Evolutionary conservation across 2,113 vertebrate species (phyloP).

Genomic region (Passer domesticus): DNA sequence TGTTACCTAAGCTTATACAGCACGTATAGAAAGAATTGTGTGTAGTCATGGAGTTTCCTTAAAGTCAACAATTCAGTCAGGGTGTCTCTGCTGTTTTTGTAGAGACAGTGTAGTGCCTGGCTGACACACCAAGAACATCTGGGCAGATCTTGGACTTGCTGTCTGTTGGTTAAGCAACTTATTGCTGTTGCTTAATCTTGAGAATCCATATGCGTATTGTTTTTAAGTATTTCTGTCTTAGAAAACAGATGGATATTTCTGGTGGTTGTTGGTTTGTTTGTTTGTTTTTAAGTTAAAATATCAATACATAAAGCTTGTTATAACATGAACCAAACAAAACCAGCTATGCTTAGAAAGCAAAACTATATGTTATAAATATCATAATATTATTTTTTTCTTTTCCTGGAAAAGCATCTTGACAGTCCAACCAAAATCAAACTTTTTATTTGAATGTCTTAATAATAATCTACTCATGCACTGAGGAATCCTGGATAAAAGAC

Average conservation of each 20-base stretch:
- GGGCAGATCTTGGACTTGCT: neutral
- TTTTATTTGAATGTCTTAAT: neutral
- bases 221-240: neutral
- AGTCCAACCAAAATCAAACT: neutral
- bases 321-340: neutral
- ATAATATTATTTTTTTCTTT: neutral
- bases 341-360: neutral
- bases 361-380: neutral
- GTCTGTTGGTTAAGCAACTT: neutral
- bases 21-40: neutral
- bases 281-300: neutral
- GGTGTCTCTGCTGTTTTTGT: neutral
- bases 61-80: neutral
- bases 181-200: neutral
- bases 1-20: neutral
- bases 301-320: neutral
- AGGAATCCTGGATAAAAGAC: neutral
- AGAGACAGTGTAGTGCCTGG: accelerated
- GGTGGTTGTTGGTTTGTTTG: neutral
- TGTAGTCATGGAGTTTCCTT: neutral
- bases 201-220: accelerated
- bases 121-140: too few species aligned
- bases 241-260: neutral
- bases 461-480: neutral
- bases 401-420: neutral